phyloP scores from a whole-genome alignment of 2,888 invertebrate species.

The Heteromurus nitidus region DNA sequence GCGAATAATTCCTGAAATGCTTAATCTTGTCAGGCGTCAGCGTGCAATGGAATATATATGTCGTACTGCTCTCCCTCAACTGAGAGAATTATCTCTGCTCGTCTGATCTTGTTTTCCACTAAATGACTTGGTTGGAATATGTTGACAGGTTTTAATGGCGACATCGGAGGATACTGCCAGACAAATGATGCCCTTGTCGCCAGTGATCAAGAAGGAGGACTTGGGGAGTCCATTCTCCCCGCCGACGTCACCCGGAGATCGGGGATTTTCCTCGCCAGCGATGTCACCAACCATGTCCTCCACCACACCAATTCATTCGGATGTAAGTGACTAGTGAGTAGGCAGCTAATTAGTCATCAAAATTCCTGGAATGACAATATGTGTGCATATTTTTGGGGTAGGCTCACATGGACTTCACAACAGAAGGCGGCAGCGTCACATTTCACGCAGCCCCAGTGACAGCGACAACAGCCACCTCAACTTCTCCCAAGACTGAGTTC shows the following conservation, averaged over 20 bases:
- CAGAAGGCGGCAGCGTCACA: slow-evolving; percentile 59
- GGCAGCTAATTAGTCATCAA: too few species aligned
- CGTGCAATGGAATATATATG: background rate
- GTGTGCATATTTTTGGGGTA: background rate
- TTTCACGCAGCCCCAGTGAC: slow-evolving; percentile 34
- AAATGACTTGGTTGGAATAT: too few species aligned
- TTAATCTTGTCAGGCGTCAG: too few species aligned
- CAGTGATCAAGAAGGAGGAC: slow-evolving; percentile 71
- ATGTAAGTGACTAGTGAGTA: slow-evolving; percentile 5
- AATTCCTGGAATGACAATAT: too few species aligned
- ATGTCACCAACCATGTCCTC: slow-evolving; percentile 72
- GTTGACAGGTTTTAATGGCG: slow-evolving; percentile 62
- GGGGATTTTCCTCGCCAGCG: slow-evolving; percentile 68
- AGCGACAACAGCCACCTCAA: slow-evolving; percentile 44
- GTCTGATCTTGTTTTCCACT: too few species aligned
- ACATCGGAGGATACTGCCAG: slow-evolving; percentile 47
- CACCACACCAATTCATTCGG: slow-evolving; percentile 63
- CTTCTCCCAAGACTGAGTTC: slow-evolving; percentile 69
- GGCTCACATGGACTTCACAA: slow-evolving; percentile 57
- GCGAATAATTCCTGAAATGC: too few species aligned
- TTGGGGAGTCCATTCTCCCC: slow-evolving; percentile 64
- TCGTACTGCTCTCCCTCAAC: background rate
- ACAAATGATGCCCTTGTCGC: slow-evolving; percentile 69
- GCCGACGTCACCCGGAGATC: slow-evolving; percentile 63
- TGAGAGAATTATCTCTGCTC: too few species aligned